Base-by-base conservation (phyloP, 2,113 vertebrate genomes). In the Alectura lathami region DNA sequence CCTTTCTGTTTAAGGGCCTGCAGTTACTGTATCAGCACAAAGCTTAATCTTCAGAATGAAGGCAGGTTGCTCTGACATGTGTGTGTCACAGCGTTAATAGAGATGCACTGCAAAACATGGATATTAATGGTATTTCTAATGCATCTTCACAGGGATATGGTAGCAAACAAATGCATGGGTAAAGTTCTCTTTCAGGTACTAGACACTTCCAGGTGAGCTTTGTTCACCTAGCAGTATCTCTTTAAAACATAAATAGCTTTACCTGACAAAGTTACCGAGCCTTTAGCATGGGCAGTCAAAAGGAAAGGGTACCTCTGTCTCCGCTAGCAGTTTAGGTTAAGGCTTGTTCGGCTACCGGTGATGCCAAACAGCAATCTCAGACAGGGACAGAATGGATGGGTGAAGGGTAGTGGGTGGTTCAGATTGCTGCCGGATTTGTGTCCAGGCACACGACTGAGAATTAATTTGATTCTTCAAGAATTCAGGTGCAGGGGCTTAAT, bases 391-490 rank as follows among this genome's bases (percentile, higher is more conserved):
- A 73, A 29, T 53, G 54, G n/a, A 66, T 88, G 42, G 21, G 29
- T 88, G 50, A 86, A 88, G 26, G 48, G 26, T 32, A 38, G 50
- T 50, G 75, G 26, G 26, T 70, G 34, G 90, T 94, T 77, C 34
- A 83, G 0, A 93, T 72, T 67, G 43, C 64, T 47, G 43, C 67
- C 48, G 91, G 42, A 54, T 81, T 26, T 5, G 10, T 91, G 86
- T 77, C n/a, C 14, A 80, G 50, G 68, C 54, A 47, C 30, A 6
- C 56, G 82, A 66, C 38, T 50, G 66, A 85, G 45, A 85, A 88
- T 83, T 83, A 67, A 70, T 48, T 64, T 95, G 76, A 84, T 91
- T 95, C 14, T 88, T 92, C 45, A 59, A 43, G 60, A 91, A 64
- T 82, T 80, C 57, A 20, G 22, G 47, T 51, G 43, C 43, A 73